Percentiles rank a stretch among this genome's conserved stretches.
These are phyloP conservation scores for Horisme vitalbata DNA, from an alignment of 2,888 invertebrate species.

Conservation along the genomic window DNA sequence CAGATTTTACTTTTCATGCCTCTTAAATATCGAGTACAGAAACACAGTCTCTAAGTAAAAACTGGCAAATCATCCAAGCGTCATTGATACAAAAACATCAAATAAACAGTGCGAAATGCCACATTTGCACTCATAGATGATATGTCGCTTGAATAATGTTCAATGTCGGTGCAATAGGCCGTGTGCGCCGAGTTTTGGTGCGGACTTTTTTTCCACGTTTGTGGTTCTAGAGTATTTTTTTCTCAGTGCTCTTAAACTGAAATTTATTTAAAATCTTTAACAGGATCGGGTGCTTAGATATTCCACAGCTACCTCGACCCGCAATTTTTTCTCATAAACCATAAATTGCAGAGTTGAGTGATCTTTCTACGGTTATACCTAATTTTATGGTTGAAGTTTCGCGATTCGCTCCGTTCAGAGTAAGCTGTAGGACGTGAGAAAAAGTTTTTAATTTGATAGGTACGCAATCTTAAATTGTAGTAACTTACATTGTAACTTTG, in stretches of 20 bases:
- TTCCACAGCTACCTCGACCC: slow-evolving; percentile 43
- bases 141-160: too few relatives aligned
- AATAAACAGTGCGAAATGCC: too few relatives aligned
- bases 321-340: slow-evolving; percentile 76
- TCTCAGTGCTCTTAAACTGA: background rate
- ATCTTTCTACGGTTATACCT: slow-evolving; percentile 71
- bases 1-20: too few relatives aligned
- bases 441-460: slow-evolving; percentile 18
- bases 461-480: slow-evolving; percentile 18
- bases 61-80: too few relatives aligned
- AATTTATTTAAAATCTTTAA: slow-evolving; percentile 12
- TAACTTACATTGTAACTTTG: background rate
- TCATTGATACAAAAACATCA: too few relatives aligned
- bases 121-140: too few relatives aligned
- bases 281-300: slow-evolving; percentile 43
- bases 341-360: slow-evolving; percentile 74
- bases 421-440: slow-evolving; percentile 36
- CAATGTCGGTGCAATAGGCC: too few relatives aligned
- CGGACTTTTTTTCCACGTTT: too few relatives aligned
- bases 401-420: slow-evolving; percentile 45
- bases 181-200: too few relatives aligned
- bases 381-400: slow-evolving; percentile 74
- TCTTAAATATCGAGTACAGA: too few relatives aligned
- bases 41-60: too few relatives aligned
- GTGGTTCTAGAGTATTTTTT: too few relatives aligned